phyloP scores from a whole-genome alignment of 1,140 invertebrate species.

The Drosophila kikkawai region DNA sequence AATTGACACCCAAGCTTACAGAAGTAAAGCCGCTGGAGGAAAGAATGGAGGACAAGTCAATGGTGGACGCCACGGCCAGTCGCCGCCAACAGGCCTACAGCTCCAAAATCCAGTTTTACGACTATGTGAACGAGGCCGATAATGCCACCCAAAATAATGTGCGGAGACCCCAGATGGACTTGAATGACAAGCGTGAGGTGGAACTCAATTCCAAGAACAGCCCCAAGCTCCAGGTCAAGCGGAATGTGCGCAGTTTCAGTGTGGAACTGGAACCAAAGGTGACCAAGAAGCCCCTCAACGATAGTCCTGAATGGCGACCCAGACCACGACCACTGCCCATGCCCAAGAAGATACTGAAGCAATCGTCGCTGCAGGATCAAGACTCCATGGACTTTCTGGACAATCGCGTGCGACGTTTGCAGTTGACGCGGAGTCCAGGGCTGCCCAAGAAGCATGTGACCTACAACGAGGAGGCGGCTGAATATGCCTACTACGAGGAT shows the following conservation, averaged over 20 bases:
- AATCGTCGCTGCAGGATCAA: constrained; percentile 22
- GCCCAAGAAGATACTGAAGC: constrained; percentile 71
- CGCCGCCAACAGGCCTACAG: constrained; percentile 72
- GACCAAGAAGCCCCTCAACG: constrained; percentile 66
- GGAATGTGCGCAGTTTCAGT: constrained; percentile 72
- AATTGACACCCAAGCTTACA: constrained; percentile 73
- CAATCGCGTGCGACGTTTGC: constrained; percentile 54
- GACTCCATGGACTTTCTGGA: constrained; percentile 53
- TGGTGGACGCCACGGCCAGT: constrained; percentile 10
- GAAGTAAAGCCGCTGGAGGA: constrained; percentile 44
- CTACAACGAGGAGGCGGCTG: constrained; percentile 70
- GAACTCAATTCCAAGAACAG: constrained; percentile 79
- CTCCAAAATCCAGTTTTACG: constrained; percentile 80
- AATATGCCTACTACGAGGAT: constrained; percentile 72
- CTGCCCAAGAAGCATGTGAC: constrained; percentile 77
- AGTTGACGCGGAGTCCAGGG: constrained; percentile 49
- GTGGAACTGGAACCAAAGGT: constrained; percentile 55
- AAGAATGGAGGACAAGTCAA: constrained; percentile 21
- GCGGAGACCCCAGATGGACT: constrained; percentile 73
- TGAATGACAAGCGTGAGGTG: constrained; percentile 79
- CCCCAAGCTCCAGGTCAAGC: constrained; percentile 78
- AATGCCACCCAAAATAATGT: constrained; percentile 64
- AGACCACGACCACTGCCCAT: constrained; percentile 28
- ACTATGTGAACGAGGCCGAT: constrained; percentile 67
- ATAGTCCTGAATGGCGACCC: constrained; percentile 31